These are phyloP conservation scores for Drosophila anomelani DNA, from an alignment of 2,888 invertebrate species.

Conservation along the genomic window DNA sequence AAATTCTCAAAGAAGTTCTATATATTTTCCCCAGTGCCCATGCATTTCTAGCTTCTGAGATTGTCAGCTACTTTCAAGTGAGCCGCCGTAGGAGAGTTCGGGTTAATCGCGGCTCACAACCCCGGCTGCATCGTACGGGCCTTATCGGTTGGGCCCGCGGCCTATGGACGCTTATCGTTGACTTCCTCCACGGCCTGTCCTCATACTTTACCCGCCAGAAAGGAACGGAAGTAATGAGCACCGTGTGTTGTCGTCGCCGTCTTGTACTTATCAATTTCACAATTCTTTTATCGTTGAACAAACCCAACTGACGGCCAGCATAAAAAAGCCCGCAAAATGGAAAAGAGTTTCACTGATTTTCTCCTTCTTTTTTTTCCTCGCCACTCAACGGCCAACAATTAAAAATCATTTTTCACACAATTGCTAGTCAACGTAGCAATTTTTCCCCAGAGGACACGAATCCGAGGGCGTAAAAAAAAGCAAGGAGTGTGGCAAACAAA, in stretches of 20 bases:
- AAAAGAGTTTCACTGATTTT: conserved; percentile 12
- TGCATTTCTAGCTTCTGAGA: conserved; percentile 19
- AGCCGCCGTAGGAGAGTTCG: conserved; percentile 24
- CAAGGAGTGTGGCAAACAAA: conserved; percentile 55
- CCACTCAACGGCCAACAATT: conserved; percentile 66
- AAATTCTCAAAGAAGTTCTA: too few relatives aligned
- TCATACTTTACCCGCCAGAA: not conserved
- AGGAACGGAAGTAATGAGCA: conserved; percentile 58
- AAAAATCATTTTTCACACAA: conserved; percentile 75
- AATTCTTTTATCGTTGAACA: conserved; percentile 54
- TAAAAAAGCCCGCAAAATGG: conserved; percentile 34
- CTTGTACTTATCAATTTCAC: conserved; percentile 59
- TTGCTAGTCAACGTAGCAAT: conserved; percentile 62
- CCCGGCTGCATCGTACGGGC: conserved; percentile 44
- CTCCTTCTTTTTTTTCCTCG: conserved; percentile 17
- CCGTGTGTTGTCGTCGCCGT: conserved; percentile 50
- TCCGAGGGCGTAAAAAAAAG: conserved; percentile 6
- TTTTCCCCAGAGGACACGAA: conserved; percentile 42
- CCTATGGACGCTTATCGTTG: conserved; percentile 32
- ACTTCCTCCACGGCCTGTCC: conserved; percentile 23
- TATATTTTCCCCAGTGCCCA: not conserved
- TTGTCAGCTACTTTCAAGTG: conserved; percentile 30
- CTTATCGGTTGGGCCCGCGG: conserved; percentile 31
- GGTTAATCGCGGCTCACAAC: conserved; percentile 25
- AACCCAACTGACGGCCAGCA: conserved; percentile 45